Percentiles rank a stretch among this genome's conserved stretches.
phyloP scores from a whole-genome alignment of 1,140 invertebrate genomes.

The Lepeophtheirus salmonis region DNA sequence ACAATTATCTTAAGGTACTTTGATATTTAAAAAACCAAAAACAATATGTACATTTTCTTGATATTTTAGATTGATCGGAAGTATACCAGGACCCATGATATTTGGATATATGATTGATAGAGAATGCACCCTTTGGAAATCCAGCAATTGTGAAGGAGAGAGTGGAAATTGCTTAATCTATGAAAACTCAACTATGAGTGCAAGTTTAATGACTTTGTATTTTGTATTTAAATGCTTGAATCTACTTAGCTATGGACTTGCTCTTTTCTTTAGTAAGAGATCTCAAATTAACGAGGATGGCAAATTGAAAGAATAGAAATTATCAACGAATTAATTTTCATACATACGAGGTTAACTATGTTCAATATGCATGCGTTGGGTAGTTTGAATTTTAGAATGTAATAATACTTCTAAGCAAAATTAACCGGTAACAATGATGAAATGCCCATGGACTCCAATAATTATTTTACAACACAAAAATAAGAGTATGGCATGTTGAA shows the following conservation, averaged over 20 bases:
- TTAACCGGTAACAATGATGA: too few relatives aligned
- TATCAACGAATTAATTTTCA: too few relatives aligned
- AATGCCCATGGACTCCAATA: too few relatives aligned
- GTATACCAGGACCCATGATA: conserved; percentile 11
- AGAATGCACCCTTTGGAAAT: conserved; percentile 8
- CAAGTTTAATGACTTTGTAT: not conserved
- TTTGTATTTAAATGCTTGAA: conserved; percentile 1
- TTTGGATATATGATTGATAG: conserved; percentile 10
- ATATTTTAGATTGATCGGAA: conserved; percentile 5
- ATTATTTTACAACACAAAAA: too few relatives aligned
- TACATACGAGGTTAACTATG: too few relatives aligned
- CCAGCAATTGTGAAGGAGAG: not conserved
- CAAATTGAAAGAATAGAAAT: too few relatives aligned
- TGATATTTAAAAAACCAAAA: not conserved
- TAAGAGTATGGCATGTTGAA: too few relatives aligned
- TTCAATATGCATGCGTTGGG: too few relatives aligned
- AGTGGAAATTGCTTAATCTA: conserved; percentile 2
- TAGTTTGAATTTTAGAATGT: too few relatives aligned
- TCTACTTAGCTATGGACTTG: not conserved
- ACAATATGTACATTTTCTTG: not conserved
- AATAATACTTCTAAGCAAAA: too few relatives aligned
- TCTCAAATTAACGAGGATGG: conserved; percentile 10
- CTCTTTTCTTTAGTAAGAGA: conserved; percentile 5
- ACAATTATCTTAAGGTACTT: conserved; percentile 6
- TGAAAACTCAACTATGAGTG: conserved; percentile 11